A percentile compares a stretch with the other conserved stretches of the same genome.
Evolutionary conservation across 2,113 vertebrate genomes (phyloP).

Genomic region (Barnardius zonarius): DNA sequence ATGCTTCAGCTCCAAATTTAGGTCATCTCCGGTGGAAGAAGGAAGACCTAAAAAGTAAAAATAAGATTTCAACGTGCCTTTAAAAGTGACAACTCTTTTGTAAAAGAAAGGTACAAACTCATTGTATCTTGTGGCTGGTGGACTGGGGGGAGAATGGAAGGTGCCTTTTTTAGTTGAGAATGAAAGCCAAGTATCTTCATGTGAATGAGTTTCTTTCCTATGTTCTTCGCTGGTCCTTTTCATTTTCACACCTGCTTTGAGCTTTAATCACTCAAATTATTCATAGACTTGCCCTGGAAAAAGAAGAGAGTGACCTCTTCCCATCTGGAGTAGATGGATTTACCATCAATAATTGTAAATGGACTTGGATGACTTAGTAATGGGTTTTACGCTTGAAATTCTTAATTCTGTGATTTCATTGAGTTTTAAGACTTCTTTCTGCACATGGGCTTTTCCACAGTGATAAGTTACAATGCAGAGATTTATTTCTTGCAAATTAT

Average conservation of each 20-base stretch:
- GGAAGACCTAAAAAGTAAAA: constrained; percentile 56
- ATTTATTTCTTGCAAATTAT: background rate
- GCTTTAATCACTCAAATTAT: constrained; percentile 54
- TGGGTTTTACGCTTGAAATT: background rate
- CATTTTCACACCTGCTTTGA: constrained; percentile 53
- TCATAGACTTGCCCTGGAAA: constrained; percentile 54
- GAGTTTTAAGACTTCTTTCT: background rate
- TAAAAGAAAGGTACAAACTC: background rate
- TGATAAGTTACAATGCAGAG: background rate
- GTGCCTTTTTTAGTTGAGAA: background rate
- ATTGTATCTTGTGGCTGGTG: background rate
- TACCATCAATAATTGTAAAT: constrained; percentile 33
- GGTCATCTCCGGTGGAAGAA: constrained; percentile 41
- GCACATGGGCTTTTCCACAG: rapidly evolving
- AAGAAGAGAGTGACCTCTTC: constrained; percentile 41
- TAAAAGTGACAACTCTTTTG: constrained; percentile 30
- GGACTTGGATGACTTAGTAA: constrained; percentile 34
- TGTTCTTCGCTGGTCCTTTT: background rate
- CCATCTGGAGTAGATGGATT: constrained; percentile 44
- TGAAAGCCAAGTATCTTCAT: background rate
- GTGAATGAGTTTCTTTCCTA: background rate
- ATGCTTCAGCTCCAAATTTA: constrained; percentile 59
- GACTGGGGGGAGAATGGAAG: background rate
- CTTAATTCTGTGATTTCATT: constrained; percentile 5
- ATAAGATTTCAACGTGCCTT: constrained; percentile 9